These are phyloP conservation scores for Alentia gelatinosa DNA, from an alignment of 2,888 invertebrate species.

Conservation along the genomic window DNA sequence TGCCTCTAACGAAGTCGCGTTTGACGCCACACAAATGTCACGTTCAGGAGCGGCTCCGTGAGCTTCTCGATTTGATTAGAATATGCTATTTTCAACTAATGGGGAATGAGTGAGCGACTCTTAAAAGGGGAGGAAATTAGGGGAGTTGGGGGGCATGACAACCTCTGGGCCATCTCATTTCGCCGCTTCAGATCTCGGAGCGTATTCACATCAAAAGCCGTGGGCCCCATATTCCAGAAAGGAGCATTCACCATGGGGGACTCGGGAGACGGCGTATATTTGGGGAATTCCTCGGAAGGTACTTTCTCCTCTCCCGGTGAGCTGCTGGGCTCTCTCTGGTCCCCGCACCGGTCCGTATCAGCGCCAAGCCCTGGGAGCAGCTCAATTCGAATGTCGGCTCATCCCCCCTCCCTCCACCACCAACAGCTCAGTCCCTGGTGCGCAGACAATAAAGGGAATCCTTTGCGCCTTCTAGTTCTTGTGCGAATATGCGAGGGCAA, in stretches of 20 bases:
- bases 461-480: background rate
- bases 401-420: background rate
- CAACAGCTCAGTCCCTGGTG: too few relatives aligned
- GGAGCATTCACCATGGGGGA: too few relatives aligned
- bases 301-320: too few relatives aligned
- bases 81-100: background rate
- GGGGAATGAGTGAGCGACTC: background rate
- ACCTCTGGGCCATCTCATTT: background rate
- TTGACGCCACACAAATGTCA: background rate
- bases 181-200: background rate
- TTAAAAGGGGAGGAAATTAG: too few relatives aligned
- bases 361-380: background rate
- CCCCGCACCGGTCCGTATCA: background rate
- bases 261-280: too few relatives aligned
- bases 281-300: background rate
- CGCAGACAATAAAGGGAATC: background rate
- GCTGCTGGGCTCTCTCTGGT: background rate
- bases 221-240: too few relatives aligned
- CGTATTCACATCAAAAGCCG: background rate
- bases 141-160: background rate
- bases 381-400: background rate
- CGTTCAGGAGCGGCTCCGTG: background rate
- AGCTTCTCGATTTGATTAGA: background rate
- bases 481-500: too few relatives aligned
- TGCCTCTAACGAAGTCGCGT: background rate